Base-by-base conservation (phyloP, 2,888 invertebrate species). In the Mongoloraphidia duomilia region DNA sequence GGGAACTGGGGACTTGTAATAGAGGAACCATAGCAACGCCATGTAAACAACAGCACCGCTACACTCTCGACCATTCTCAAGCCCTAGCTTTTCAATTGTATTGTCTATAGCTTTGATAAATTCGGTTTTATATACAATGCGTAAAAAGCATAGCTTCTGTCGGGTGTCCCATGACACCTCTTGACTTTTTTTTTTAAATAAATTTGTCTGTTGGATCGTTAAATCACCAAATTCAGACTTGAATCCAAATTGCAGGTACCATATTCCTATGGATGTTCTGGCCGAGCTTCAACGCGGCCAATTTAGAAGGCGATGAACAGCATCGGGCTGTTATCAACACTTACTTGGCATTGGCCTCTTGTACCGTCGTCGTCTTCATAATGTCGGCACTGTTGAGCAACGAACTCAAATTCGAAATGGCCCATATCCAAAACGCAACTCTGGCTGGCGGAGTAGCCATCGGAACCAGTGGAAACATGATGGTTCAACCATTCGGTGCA, bases 231-330 rank as follows among this genome's bases (percentile, higher is more conserved):
- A 6, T 26, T 26, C 26, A 6, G 26, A 26, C 26, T 2, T 26
- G 26, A 26, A 26, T 6, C 26, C 26, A 26, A 26, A 26, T 64
- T 65, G 10, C 63, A 89, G 91, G 95, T 49, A 90, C 94, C 1
- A 69, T 94, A 48, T 95, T 96, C 67, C 73, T 97, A 42, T 96
- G 94, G 94, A 74, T 95, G 50, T 96, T 88, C 69, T 96, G 95
- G 95, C 96, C 96, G 0, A 92, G 92, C 52, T 97, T 97, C 72
- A 97, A 96, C 71, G 84, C 88, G 3, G 90, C 83, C 0, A 77
- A 87, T 47, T 74, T 86, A 33, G 73, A 72, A 2, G 76, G 79
- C 0, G 81, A 80, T 45, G 84, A 82, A 57, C 84, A 84, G 56
- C 80, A 84, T 60, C 75, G 95, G 51, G 94, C 94, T 33, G 80